Percentiles rank a stretch among this genome's conserved stretches.
phyloP scores from a whole-genome alignment of 1,140 invertebrate species.

The Brachionus rotundiformis region DNA sequence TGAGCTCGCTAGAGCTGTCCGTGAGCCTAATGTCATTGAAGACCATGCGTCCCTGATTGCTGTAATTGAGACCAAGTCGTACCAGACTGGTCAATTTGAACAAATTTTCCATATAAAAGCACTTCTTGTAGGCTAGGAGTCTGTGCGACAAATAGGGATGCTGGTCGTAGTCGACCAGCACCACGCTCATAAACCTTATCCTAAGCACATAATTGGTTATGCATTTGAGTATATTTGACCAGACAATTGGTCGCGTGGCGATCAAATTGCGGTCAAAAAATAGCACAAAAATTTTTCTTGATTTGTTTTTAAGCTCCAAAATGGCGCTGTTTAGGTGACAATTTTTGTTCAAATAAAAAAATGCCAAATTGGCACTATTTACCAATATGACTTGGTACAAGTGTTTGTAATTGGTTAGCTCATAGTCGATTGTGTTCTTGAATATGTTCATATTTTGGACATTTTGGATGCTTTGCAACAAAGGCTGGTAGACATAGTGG shows the following conservation, averaged over 20 bases:
- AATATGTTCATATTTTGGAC: no score
- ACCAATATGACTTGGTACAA: background rate
- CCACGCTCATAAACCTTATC: background rate
- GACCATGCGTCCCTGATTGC: background rate
- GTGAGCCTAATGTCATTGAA: background rate
- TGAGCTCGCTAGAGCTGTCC: background rate
- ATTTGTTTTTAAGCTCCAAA: background rate
- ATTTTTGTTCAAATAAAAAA: background rate
- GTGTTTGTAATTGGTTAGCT: background rate
- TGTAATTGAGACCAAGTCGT: background rate
- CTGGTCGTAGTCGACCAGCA: background rate
- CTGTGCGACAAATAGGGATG: background rate
- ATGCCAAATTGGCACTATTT: background rate
- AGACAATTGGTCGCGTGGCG: background rate
- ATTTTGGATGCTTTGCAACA: no score
- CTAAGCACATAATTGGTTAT: background rate
- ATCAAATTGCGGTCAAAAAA: background rate
- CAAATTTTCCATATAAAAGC: background rate
- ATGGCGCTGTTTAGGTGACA: background rate
- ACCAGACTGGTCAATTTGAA: background rate
- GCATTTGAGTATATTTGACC: background rate
- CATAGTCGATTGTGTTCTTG: background rate
- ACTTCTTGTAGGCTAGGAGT: background rate
- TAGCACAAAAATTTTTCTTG: background rate
- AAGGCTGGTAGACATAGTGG: background rate